These are phyloP conservation scores for Phalacrocorax aristotelis DNA, from an alignment of 2,113 vertebrate genomes.

Conservation along the genomic window DNA sequence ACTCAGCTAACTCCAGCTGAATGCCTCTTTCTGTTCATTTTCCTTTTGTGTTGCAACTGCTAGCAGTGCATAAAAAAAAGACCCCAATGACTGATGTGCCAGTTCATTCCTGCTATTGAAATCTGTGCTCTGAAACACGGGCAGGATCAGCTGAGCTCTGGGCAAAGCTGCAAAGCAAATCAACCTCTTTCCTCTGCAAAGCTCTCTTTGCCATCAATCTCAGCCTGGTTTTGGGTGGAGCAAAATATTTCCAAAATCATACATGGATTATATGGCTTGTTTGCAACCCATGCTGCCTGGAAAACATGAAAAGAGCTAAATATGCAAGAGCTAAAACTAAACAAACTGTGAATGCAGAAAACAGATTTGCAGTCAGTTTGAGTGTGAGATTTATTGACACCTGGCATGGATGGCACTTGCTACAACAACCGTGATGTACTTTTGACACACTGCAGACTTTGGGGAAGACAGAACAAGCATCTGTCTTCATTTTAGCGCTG, in stretches of 20 bases:
- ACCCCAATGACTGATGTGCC: fast-evolving
- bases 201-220: neutral
- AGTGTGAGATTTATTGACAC: neutral
- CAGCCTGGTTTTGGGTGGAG: neutral
- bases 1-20: neutral
- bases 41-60: conserved; percentile 18
- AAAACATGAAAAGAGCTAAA: neutral
- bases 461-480: neutral
- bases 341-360: neutral
- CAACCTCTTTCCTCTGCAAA: neutral
- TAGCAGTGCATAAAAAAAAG: neutral
- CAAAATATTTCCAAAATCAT: neutral
- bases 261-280: neutral
- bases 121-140: neutral
- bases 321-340: neutral
- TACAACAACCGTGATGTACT: neutral
- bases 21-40: conserved; percentile 7
- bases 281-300: neutral
- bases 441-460: neutral
- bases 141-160: conserved; percentile 12
- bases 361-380: neutral
- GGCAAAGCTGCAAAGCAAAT: neutral
- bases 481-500: neutral
- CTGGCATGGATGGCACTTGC: neutral
- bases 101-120: neutral